Conservation (phyloP, 2,888 invertebrate genomes). For the Globia sparganii region DNA sequence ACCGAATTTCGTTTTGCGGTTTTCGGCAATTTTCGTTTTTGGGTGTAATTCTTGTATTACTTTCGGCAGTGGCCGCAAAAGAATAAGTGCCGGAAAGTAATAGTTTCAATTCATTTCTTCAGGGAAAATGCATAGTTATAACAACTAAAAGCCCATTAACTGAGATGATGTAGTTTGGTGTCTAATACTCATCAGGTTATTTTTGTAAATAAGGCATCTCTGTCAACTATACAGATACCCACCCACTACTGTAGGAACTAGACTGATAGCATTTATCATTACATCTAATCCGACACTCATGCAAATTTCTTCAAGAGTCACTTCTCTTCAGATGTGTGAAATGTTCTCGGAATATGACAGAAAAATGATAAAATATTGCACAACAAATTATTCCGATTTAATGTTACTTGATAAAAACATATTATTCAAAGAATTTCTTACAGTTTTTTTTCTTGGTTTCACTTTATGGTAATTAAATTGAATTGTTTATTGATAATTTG, state of each 20-base stretch:
- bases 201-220: conserved; percentile 1
- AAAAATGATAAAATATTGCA: conserved; percentile 39
- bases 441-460: conserved; percentile 18
- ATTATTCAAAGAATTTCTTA: neutral
- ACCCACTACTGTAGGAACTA: conserved; percentile 30
- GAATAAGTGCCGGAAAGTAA: neutral
- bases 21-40: neutral
- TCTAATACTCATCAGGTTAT: conserved; percentile 30
- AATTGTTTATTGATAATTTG: conserved; percentile 33
- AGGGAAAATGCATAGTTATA: neutral
- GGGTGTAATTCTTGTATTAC: neutral
- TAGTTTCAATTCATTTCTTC: neutral
- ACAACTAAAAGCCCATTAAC: neutral
- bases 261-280: conserved; percentile 47
- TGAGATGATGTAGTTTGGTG: neutral
- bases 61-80: neutral
- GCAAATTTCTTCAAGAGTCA: conserved; percentile 29
- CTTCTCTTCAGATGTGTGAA: conserved; percentile 26
- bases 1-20: neutral
- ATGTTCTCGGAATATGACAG: conserved; percentile 31
- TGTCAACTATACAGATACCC: conserved; percentile 25
- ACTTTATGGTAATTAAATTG: conserved; percentile 12
- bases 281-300: conserved; percentile 41
- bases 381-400: conserved; percentile 14
- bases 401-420: conserved; percentile 31